Evolutionary conservation across 2,113 vertebrate genomes (phyloP), one percentile per base, ranked within the genome.

Genomic region (Camelus bactrianus): DNA sequence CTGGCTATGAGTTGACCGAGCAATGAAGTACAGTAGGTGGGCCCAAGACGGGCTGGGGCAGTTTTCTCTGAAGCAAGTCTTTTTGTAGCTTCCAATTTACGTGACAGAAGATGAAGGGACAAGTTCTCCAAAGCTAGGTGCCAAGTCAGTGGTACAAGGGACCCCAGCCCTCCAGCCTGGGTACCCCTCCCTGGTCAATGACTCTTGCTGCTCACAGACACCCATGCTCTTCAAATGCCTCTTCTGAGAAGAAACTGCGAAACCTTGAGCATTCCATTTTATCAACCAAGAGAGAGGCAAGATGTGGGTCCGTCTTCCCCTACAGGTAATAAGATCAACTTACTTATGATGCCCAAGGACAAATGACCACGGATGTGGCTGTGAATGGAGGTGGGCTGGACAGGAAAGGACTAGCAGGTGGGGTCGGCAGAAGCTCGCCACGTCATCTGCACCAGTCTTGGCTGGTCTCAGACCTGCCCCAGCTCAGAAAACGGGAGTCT

Each of bases 201-300:
- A 10, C 6, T 22, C 11, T 14, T 20, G 6, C 38, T 4, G 26
- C 3, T 84, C 56, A 35, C 17, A 3, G 2, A 20, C 52, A 5
- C 80, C 48, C 32, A 7, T 6, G 14, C 15, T 84, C n/a, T 62
- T 91, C 67, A 77, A 62, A 70, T 12, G 15, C n/a, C n/a, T 90
- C 89, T 50, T 64, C 38, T 89, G 28, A 67, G 62, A 75, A 89
- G 32, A 95, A 84, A 84, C 28, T 10, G 69, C 15, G 70, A 26
- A 73, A n/a, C 14, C 52, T 65, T 26, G 22, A 56, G 35, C 10
- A 17, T 91, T 85, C 77, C 65, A 72, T 85, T 48, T 35, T 84
- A 94, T 38, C 82, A 58, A 14, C 60, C 58, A 56, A 70, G 80
- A 60, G 64, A 88, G n/a, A 91, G 83, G 22, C 42, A 77, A 76